Conservation (phyloP, 2,113 vertebrate genomes). For the Onychorhynchus coronatus region DNA sequence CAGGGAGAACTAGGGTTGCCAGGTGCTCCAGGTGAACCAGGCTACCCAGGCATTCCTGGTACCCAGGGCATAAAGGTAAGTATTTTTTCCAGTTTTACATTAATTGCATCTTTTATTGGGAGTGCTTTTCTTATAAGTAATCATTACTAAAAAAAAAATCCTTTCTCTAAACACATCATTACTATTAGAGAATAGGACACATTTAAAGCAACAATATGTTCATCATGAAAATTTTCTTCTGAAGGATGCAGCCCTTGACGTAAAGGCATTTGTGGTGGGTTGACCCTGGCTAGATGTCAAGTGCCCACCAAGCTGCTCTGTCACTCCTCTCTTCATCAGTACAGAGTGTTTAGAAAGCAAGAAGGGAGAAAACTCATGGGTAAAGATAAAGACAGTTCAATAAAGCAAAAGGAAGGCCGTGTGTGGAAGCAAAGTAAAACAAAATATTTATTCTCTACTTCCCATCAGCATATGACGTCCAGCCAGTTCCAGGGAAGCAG, state of each 20-base stretch:
- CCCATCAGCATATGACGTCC: not conserved
- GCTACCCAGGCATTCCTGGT: conserved; percentile 88
- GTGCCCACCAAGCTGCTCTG: not conserved
- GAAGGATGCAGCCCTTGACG: not conserved
- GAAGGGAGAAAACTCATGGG: not conserved
- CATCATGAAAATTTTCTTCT: not conserved
- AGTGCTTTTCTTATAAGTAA: not conserved
- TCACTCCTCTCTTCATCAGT: not conserved
- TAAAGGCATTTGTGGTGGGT: not conserved
- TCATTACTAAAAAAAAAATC: not conserved
- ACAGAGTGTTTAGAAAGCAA: not conserved
- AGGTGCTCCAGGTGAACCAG: conserved; percentile 83
- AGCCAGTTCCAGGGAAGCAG: accelerated
- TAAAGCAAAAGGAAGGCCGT: not conserved
- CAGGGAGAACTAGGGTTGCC: conserved; percentile 84
- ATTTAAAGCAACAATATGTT: not conserved
- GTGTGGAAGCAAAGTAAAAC: not conserved
- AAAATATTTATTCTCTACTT: not conserved
- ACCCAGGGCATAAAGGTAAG: conserved; percentile 83
- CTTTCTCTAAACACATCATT: not conserved
- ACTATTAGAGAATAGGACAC: not conserved
- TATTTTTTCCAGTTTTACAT: not conserved
- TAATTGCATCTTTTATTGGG: not conserved
- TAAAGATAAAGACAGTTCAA: not conserved
- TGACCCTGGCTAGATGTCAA: not conserved